Conservation (phyloP, 2,113 vertebrate species). For the Rallus limicola region DNA sequence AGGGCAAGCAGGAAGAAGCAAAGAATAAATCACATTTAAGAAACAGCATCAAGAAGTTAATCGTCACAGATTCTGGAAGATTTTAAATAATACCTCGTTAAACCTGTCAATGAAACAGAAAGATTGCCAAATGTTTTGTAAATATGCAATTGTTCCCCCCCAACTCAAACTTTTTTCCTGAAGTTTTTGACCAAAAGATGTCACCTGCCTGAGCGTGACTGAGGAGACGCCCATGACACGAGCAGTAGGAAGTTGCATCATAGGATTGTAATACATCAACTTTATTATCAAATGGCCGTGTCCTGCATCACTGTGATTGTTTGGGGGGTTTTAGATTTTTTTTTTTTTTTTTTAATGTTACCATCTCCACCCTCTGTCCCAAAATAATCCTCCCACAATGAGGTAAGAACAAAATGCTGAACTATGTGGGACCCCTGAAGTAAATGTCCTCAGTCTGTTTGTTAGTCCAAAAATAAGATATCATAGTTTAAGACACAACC, state of each 20-base stretch:
- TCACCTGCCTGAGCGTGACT: background rate
- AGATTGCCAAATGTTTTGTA: background rate
- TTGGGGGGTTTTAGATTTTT: background rate
- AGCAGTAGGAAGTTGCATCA: conserved; percentile 64
- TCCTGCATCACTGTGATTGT: conserved; percentile 39
- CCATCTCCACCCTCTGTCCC: background rate
- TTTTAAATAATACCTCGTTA: background rate
- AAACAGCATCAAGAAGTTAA: background rate
- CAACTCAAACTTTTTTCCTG: background rate
- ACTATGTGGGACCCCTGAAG: background rate
- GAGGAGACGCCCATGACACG: conserved; percentile 25
- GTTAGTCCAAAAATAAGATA: background rate
- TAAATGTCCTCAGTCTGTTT: background rate
- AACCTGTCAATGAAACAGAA: background rate
- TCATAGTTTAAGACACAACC: background rate
- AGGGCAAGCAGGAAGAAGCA: background rate
- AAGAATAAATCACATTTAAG: background rate
- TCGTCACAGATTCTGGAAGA: background rate
- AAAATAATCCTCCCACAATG: background rate
- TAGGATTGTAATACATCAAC: conserved; percentile 29
- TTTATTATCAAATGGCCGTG: conserved; percentile 45
- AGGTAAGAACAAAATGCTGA: background rate
- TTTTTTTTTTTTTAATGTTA: background rate
- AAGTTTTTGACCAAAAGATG: conserved; percentile 37
- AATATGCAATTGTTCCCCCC: background rate